Evolutionary conservation across 2,888 invertebrate species (phyloP).

Genomic region (Sarcophaga subvicina): DNA sequence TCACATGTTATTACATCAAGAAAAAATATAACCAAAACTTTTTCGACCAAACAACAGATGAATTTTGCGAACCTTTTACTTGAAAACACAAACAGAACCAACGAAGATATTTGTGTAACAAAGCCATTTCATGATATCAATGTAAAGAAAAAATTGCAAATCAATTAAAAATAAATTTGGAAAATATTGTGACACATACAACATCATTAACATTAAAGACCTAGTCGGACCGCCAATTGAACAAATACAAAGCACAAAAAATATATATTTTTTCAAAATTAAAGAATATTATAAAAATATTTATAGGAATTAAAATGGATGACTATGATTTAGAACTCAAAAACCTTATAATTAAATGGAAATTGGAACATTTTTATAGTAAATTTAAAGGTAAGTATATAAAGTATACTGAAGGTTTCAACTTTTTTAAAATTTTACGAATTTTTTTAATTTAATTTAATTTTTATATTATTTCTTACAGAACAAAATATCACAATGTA

Average conservation of each 20-base stretch:
- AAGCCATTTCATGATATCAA: not conserved
- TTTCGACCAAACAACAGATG: conserved; percentile 13
- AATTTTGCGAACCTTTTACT: conserved; percentile 13
- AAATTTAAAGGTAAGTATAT: not conserved
- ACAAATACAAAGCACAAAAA: not conserved
- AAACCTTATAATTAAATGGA: conserved; percentile 11
- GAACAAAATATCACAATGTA: not conserved
- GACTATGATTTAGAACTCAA: not conserved
- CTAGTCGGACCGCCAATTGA: conserved; percentile 5
- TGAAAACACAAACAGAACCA: no score
- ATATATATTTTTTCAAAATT: no score
- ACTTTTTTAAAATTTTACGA: no score
- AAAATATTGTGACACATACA: not conserved
- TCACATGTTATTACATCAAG: conserved; percentile 29
- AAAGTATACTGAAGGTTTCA: not conserved
- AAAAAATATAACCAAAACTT: conserved; percentile 34
- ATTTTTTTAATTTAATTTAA: no score
- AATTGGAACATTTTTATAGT: not conserved
- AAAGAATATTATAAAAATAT: conserved; percentile 3
- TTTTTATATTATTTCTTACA: not conserved
- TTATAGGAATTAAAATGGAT: conserved; percentile 10
- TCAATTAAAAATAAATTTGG: conserved; percentile 6
- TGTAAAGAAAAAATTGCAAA: not conserved
- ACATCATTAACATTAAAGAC: conserved; percentile 2
- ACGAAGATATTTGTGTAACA: not conserved